phyloP scores from a whole-genome alignment of 1,140 invertebrate genomes.

The Ceratitis capitata region DNA sequence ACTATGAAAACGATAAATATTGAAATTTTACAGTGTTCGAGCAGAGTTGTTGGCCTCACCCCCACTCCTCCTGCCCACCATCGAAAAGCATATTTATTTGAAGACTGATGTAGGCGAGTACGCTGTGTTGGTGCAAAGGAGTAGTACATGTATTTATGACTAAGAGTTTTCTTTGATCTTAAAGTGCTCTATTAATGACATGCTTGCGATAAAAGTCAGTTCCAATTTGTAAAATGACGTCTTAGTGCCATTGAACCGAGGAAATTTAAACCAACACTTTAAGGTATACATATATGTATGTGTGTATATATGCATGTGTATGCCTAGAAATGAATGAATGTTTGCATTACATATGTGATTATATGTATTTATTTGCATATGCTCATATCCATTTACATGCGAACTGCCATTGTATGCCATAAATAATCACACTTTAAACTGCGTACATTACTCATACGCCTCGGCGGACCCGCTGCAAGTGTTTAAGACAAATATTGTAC shows the following conservation, averaged over 20 bases:
- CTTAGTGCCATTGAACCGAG: neutral
- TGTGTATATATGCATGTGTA: neutral
- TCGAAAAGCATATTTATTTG: neutral
- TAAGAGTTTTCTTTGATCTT: slow-evolving; percentile 21
- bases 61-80: neutral
- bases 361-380: no score
- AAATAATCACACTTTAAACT: slow-evolving; percentile 31
- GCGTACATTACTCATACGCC: slow-evolving; percentile 38
- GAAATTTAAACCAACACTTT: neutral
- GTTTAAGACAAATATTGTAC: neutral
- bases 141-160: neutral
- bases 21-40: neutral
- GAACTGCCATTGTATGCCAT: neutral
- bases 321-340: neutral
- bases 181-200: slow-evolving; percentile 10
- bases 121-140: neutral
- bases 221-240: slow-evolving; percentile 11
- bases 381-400: neutral
- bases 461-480: neutral
- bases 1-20: slow-evolving; percentile 11
- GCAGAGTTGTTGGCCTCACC: neutral
- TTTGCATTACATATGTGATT: neutral
- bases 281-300: neutral
- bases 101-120: neutral
- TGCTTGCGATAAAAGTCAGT: slow-evolving; percentile 22